Base-by-base conservation (phyloP, 2,113 vertebrate species). In the Ranitomeya imitator region DNA sequence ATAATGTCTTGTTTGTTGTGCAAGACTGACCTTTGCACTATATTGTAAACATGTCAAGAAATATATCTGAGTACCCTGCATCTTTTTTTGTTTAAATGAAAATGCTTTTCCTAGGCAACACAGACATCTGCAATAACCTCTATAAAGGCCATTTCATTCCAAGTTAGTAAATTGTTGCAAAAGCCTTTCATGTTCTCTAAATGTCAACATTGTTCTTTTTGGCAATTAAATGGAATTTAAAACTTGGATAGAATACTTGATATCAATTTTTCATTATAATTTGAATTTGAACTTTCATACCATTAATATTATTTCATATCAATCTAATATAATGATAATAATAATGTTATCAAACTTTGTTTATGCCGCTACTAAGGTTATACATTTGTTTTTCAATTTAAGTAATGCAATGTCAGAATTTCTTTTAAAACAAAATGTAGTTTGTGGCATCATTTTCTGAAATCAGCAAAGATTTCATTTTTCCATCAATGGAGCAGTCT, bases 201-300 rank as follows among this genome's bases (percentile, higher is more conserved):
- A 86, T 86, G 85, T 65, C 74, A 86, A 54, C 59, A 86, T 26
- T 78, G 85, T 86, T 86, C 85, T 61, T 76, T 21, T 37, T 54
- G 37, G 74, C 67, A 86, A 65, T 79, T 60, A 86, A 86, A 77
- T 63, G 60, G 26, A 21, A 67, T 79, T 19, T 59, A 54, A 79
- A 79, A 78, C 15, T 54, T 79, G 18, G 23, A 69, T 54, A 45
- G 74, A 63, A 78, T 74, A 74, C 14, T 57, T 52, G 19, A 51
- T n/a, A 84, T 52, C 7, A 67, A 52, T 10, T 67, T 37, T 18
- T 21, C 14, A 67, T 55, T 51, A n/a, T 83, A 65, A 83, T 83
- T 31, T 45, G 37, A 63, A 65, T 45, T 51, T 76, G 23, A 37
- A 76, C 37, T 19, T 16, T 19, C 15, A 16, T 79, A 21, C 23